Evolutionary conservation across 2,888 invertebrate genomes (phyloP).

Genomic region (Phengaris alcon): DNA sequence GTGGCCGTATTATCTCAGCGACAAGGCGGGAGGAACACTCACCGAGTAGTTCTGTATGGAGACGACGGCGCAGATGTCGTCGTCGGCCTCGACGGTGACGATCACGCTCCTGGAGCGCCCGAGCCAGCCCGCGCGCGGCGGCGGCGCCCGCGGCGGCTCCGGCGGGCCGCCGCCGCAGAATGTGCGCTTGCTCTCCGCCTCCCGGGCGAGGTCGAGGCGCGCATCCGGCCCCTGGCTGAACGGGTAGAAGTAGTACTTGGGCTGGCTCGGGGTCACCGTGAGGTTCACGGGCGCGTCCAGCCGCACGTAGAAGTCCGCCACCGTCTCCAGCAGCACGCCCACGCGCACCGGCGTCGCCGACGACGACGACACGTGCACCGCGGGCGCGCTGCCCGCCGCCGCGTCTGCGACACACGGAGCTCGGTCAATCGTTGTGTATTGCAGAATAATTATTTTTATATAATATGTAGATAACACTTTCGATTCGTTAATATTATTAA

Average conservation of each 20-base stretch:
- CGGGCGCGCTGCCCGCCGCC: constrained; percentile 71
- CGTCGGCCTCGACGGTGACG: constrained; percentile 82
- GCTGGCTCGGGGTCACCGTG: constrained; percentile 69
- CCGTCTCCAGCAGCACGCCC: constrained; percentile 78
- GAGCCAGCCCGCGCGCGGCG: constrained; percentile 48
- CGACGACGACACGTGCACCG: constrained; percentile 85
- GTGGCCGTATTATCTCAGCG: no score
- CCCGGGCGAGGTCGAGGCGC: constrained; percentile 53
- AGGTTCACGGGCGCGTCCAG: constrained; percentile 64
- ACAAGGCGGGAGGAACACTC: constrained; percentile 45
- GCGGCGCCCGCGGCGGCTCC: background rate
- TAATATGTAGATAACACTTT: no score
- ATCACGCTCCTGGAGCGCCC: constrained; percentile 75
- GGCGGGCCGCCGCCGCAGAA: background rate
- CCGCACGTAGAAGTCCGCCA: constrained; percentile 79
- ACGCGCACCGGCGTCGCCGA: constrained; percentile 79
- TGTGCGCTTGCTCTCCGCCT: constrained; percentile 45
- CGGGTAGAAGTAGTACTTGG: constrained; percentile 77
- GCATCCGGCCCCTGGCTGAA: constrained; percentile 63
- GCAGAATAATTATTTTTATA: no score
- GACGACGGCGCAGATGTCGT: constrained; percentile 85
- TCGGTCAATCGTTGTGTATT: no score
- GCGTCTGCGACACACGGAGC: constrained; percentile 49
- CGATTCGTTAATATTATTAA: no score
- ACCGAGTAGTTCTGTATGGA: constrained; percentile 88